A percentile compares a stretch with the other conserved stretches of the same genome.
These are phyloP conservation scores for Drosophila setifemur DNA, from an alignment of 1,140 invertebrate species.

Conservation along the genomic window DNA sequence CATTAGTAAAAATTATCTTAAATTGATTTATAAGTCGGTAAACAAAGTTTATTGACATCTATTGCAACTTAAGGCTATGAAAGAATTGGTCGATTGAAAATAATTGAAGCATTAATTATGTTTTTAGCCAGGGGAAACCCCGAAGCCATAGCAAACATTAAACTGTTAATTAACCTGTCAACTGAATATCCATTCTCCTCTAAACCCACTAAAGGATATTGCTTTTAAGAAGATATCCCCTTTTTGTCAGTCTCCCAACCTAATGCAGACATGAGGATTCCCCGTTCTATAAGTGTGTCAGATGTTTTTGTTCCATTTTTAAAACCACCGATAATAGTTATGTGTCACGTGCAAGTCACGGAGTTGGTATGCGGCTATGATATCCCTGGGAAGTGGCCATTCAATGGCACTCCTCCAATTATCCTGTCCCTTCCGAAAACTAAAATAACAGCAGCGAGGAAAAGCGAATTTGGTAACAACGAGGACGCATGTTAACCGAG, in stretches of 20 bases:
- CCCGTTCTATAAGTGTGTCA: constrained; percentile 22
- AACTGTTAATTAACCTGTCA: no score
- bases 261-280: background rate
- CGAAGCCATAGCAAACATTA: no score
- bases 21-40: no score
- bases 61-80: no score
- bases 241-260: background rate
- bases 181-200: background rate
- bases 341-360: constrained; percentile 51
- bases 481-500: constrained; percentile 50
- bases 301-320: constrained; percentile 36
- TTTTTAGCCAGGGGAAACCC: no score
- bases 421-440: background rate
- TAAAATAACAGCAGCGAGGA: constrained; percentile 4
- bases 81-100: no score
- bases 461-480: constrained; percentile 14
- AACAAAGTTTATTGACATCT: no score
- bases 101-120: no score
- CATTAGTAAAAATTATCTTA: no score
- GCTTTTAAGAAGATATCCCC: background rate
- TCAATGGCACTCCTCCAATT: constrained; percentile 5
- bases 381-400: background rate
- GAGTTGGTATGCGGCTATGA: background rate
- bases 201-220: background rate
- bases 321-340: constrained; percentile 62